Percentiles rank a stretch among this genome's conserved stretches.
Conservation (phyloP, 2,797 vertebrate genomes). For the Pantherophis alleghaniensis region DNA sequence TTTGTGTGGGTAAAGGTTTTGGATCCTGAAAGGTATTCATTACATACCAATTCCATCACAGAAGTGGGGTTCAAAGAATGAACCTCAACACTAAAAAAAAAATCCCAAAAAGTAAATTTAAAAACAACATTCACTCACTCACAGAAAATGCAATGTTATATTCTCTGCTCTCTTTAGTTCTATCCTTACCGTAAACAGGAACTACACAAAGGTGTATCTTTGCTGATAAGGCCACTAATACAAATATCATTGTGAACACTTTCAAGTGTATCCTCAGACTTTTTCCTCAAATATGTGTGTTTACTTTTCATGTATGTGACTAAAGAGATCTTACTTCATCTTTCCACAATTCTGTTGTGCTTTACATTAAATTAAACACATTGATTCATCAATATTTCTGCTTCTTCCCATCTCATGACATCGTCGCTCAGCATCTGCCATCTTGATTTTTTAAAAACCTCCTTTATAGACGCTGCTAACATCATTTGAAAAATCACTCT, state of each 20-base stretch:
- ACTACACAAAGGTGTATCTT: slow-evolving; percentile 11
- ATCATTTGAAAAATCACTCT: neutral
- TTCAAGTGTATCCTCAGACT: neutral
- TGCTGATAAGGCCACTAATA: rapidly evolving
- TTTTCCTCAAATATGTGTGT: neutral
- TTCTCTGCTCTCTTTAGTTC: slow-evolving; percentile 19
- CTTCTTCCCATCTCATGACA: neutral
- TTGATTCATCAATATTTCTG: slow-evolving; percentile 36
- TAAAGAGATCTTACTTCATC: neutral
- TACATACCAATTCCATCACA: slow-evolving; percentile 43
- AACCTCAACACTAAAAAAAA: slow-evolving; percentile 46
- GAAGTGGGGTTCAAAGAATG: slow-evolving; percentile 47
- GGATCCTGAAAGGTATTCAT: slow-evolving; percentile 41
- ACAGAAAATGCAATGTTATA: slow-evolving; percentile 59
- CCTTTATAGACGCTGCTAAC: neutral
- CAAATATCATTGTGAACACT: neutral
- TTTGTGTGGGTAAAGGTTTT: slow-evolving; percentile 23
- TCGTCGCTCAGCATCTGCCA: neutral
- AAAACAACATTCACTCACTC: slow-evolving; percentile 56
- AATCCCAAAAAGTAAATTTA: slow-evolving; percentile 38
- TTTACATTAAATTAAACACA: neutral
- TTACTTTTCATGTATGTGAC: slow-evolving; percentile 30
- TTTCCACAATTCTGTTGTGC: rapidly evolving
- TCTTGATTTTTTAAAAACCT: neutral
- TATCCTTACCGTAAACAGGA: neutral